Evolutionary conservation across 2,113 vertebrate genomes (phyloP).

Genomic region (Etia nguti): DNA sequence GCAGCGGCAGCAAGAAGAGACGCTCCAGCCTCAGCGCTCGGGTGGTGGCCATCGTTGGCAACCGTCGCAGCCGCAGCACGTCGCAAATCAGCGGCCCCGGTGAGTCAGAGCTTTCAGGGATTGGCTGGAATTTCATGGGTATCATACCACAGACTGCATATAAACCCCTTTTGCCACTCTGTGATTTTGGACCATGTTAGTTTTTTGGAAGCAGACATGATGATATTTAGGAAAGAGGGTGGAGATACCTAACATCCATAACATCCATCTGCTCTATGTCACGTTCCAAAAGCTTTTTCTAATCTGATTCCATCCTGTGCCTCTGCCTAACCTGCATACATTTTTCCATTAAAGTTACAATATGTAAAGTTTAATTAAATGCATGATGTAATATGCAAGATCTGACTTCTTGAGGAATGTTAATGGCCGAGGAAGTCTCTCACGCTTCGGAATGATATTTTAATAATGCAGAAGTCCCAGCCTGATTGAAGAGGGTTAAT

Average conservation of each 20-base stretch:
- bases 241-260: background rate
- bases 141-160: too few relatives aligned
- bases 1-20: constrained; percentile 89
- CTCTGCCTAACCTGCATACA: background rate
- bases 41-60: constrained; percentile 91
- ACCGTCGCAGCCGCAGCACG: constrained; percentile 88
- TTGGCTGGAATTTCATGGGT: background rate
- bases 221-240: fast-evolving
- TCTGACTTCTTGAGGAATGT: background rate
- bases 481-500: background rate
- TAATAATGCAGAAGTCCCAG: background rate
- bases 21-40: constrained; percentile 93
- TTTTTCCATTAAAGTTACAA: background rate
- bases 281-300: background rate
- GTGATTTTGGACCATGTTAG: background rate
- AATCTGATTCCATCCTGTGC: background rate
- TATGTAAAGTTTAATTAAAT: background rate
- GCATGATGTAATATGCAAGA: background rate
- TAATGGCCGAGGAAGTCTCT: fast-evolving
- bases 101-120: constrained; percentile 63
- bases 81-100: constrained; percentile 95
- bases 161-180: background rate
- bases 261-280: background rate
- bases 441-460: background rate
- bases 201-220: background rate